A percentile compares a stretch with the other conserved stretches of the same genome.
Conservation (phyloP, 2,113 vertebrate species). For the Hyaena hyaena region DNA sequence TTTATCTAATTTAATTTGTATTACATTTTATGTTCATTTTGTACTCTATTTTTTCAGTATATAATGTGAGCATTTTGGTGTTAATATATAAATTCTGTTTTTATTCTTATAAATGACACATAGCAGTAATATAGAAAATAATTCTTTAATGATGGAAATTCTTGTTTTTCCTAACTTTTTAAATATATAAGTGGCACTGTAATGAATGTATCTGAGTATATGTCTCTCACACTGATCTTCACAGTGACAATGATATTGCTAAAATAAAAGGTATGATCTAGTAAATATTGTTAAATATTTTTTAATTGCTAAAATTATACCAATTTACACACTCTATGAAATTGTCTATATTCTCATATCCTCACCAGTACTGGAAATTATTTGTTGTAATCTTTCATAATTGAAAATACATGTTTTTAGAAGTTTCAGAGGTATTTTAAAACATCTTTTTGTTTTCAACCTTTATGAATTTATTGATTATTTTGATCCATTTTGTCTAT, state of each 20-base stretch:
- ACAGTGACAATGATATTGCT: background rate
- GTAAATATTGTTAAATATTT: background rate
- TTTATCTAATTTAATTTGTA: background rate
- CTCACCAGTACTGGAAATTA: background rate
- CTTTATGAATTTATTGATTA: background rate
- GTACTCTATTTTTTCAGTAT: background rate
- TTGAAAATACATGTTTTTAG: background rate
- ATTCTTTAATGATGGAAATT: background rate
- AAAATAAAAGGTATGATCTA: background rate
- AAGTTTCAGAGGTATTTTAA: background rate
- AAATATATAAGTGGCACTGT: background rate
- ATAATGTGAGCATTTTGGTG: background rate
- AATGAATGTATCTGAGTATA: background rate
- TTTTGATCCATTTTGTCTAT: background rate
- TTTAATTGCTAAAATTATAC: background rate
- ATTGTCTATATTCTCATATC: background rate
- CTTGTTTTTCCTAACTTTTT: background rate
- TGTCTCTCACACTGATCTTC: background rate
- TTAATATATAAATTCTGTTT: background rate
- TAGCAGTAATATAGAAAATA: background rate
- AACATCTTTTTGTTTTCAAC: background rate
- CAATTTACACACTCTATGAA: background rate
- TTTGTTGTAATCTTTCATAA: background rate
- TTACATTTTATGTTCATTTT: background rate
- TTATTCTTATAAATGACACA: background rate